Base-by-base conservation (phyloP, 2,113 vertebrate species). In the Triplophysa dalaica region DNA sequence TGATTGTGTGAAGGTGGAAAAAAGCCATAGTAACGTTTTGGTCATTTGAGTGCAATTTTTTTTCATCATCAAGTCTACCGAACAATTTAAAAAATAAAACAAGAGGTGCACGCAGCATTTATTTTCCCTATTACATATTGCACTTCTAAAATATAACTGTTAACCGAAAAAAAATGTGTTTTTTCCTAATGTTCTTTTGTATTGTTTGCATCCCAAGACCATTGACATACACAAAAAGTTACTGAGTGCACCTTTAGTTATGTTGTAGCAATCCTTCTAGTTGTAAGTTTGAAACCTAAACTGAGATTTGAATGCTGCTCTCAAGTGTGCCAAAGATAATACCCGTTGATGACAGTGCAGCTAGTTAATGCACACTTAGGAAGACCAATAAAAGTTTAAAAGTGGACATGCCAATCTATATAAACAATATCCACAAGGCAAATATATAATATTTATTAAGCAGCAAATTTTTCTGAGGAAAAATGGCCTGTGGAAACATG, bases 11-110 rank as follows among this genome's bases (percentile, higher is more conserved):
- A 93, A 95, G 95, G 93, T 92, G 95, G 93, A 94, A 93, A 93
- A 91, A 95, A 95, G 94, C 94, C 94, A 95, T 95, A 95, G 92
- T 62, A 56, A 77, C 93, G 94, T 93, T 93, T 93, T 22, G 24
- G 58, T 76, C 66, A 67, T 81, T 67, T 92, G 93, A 93, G 92
- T 91, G 91, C 88, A 89, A 91, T 88, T 88, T 75, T 45, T 75
- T 75, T 45, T 75, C 17, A 12, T 62, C 38, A 26, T 75, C 16
- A 62, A 62, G 33, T 17, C 24, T 76, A 50, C 16, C 5, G 19
- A 76, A 76, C 24, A 76, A 38, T 52, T 76, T 38, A 7, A 38
- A 1, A 63, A 52, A 48, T 2, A 17, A 72, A 48, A 56, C 17
- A 19, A 56, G 17, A 56, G 52, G 52, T 56, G 52, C 52, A 56